Conservation (phyloP, 2,888 invertebrate species). For the Drosophila multiciliata region DNA sequence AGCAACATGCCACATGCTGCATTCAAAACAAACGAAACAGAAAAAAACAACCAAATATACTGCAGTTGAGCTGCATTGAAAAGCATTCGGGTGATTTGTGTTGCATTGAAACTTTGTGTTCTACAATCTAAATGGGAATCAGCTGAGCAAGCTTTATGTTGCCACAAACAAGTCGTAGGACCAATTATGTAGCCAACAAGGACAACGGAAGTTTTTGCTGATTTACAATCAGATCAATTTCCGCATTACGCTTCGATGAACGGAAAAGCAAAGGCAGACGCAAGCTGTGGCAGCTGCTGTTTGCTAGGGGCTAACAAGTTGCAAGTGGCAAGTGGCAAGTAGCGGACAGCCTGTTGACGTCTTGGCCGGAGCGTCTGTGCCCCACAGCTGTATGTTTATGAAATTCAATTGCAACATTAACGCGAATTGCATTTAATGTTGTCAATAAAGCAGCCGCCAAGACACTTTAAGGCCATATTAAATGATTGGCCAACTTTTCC, state of each 20-base stretch:
- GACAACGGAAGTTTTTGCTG: constrained; percentile 42
- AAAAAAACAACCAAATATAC: not conserved
- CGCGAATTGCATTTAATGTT: constrained; percentile 60
- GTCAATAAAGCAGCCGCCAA: constrained; percentile 14
- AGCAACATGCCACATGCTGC: constrained; percentile 28
- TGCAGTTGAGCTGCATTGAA: constrained; percentile 20
- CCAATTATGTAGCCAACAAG: constrained; percentile 32
- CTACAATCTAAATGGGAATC: constrained; percentile 42
- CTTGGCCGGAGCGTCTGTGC: constrained; percentile 1
- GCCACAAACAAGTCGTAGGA: constrained; percentile 8
- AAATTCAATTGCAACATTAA: constrained; percentile 67
- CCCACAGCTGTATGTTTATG: constrained; percentile 23
- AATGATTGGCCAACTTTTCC: constrained; percentile 31
- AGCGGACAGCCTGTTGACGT: constrained; percentile 25
- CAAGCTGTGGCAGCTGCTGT: constrained; percentile 36
- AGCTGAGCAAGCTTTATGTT: constrained; percentile 1
- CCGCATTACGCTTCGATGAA: constrained; percentile 36
- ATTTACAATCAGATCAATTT: constrained; percentile 41
- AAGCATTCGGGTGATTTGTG: constrained; percentile 18
- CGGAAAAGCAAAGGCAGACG: constrained; percentile 4
- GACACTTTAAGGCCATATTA: constrained; percentile 23
- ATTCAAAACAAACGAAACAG: constrained; percentile 3
- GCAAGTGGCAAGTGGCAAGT: constrained; percentile 15
- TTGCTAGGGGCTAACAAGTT: constrained; percentile 31
- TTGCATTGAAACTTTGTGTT: constrained; percentile 36